Base-by-base conservation (phyloP, 2,113 vertebrate genomes). In the Cricetomys ansorgei region DNA sequence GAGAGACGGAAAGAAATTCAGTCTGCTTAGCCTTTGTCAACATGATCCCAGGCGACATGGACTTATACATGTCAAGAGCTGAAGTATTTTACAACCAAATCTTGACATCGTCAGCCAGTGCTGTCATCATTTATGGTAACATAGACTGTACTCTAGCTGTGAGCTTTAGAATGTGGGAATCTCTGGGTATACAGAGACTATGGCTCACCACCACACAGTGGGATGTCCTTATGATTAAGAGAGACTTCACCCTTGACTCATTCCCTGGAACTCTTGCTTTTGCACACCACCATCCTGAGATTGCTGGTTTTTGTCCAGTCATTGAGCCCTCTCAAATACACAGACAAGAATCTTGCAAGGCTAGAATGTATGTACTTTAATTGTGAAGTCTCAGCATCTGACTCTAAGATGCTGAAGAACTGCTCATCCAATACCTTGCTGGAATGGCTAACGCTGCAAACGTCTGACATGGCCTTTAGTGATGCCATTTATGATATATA, bases 161-260 rank as follows among this genome's bases (percentile, higher is more conserved):
- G 31, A 21, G 16, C 17, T 10, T 79, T 37, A 79, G 1, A 53
- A 79, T 79, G 76, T 79, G 76, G 48, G 16, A 53, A 37, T 79
- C 16, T 53, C 31, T 19, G 37, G 48, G 31, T 17, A 17, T 29
- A 40, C 13, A 10, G 7, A 84, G 15, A 84, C n/a, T n/a, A n/a
- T n/a, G n/a, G n/a, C n/a, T n/a, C n/a, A n/a, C 57, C 3, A 64
- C n/a, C 27, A 64, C 81, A 84, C 40, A 84, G 40, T 31, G 23
- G n/a, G 13, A 64, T 31, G 6, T 45, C 1, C 2, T 5, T 17
- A 31, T 27, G 31, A 31, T 2, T 43, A 1, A 43, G n/a, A 29
- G 3, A 0, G 3, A 19, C 7, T 19, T 31, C 3, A 43, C 13
- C 4, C 8, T 62, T 29, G 27, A 31, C 23, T 29, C 3, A 29